Evolutionary conservation across 1,140 invertebrate species (phyloP), one percentile per base, ranked within the genome.

Genomic region (Hycleus cichorii): DNA sequence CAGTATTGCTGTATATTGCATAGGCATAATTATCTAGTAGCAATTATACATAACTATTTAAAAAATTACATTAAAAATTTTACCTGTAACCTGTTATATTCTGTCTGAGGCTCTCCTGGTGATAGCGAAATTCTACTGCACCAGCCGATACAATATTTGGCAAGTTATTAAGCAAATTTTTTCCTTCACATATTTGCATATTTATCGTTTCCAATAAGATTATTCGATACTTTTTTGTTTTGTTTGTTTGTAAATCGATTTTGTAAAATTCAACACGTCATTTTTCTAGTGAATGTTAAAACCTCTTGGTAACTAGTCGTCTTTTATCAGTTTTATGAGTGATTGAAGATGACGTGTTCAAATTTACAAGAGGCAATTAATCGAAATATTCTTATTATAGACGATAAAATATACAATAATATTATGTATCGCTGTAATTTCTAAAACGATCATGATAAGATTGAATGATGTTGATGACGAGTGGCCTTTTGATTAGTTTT

Each of bases 1-100:
- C 60, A 62, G 63, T 60, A 60, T 56, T 47, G 57, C 65, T 64
- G 61, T 64, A 57, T 56, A 68, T 62, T 58, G 60, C 65, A 66
- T 74, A 74, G 71, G 69, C 72, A 69, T 72, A 72, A 73, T 72
- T 72, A 70, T 69, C 67, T 72, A 74, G 72, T 74, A 72, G 71
- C 71, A 72, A 72, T 73, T 73, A 72, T 71, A 72, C 68, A 71
- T 69, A 32, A 32, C 32, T 32, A 73, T 70, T 70, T 71, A 68
- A 65, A 68, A 60, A 55, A 5, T 32, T 5, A 32, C 32, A 32
- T 32, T 32, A 32, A 52, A 48, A 55, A 43, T 47, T 59, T 65
- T 66, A 67, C 65, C 66, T 71, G 66, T 67, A 70, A 71, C 62
- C 65, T 66, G 64, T 65, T 69, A 70, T 70, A 62, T 70, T 67